Conservation (phyloP, 2,797 vertebrate species). For the Ceryle rudis region DNA sequence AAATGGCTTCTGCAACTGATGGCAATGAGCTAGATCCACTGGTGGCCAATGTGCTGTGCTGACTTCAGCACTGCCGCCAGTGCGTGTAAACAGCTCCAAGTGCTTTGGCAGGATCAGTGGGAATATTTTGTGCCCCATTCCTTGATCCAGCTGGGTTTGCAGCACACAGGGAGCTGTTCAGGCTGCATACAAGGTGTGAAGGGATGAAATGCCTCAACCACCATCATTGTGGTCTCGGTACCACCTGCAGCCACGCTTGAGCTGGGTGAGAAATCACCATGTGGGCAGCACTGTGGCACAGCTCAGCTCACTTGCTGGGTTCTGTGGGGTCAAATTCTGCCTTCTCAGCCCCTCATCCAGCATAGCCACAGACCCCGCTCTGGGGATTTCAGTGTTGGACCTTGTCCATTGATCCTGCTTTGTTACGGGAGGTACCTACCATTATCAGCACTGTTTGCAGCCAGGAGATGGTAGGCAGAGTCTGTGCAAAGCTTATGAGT, state of each 20-base stretch:
- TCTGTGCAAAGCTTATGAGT: background rate
- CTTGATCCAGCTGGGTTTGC: accelerated
- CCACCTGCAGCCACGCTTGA: accelerated
- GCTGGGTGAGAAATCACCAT: background rate
- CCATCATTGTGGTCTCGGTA: accelerated
- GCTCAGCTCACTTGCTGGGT: accelerated
- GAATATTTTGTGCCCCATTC: background rate
- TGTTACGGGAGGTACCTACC: background rate
- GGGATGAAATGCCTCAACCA: background rate
- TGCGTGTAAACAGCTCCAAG: background rate
- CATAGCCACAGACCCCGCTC: background rate
- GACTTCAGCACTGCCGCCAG: accelerated
- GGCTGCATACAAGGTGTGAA: background rate
- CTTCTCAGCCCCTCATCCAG: background rate
- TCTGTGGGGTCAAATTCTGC: background rate
- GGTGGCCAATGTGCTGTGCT: background rate
- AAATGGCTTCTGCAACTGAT: background rate
- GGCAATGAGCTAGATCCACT: background rate
- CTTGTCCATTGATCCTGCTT: background rate
- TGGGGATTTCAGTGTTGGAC: background rate
- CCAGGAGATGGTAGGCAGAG: background rate
- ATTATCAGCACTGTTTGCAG: background rate
- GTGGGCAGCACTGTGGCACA: background rate
- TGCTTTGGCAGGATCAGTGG: background rate
- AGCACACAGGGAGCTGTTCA: background rate